These are phyloP conservation scores for Thinocorus orbignyianus DNA, from an alignment of 2,113 vertebrate species.

Conservation along the genomic window DNA sequence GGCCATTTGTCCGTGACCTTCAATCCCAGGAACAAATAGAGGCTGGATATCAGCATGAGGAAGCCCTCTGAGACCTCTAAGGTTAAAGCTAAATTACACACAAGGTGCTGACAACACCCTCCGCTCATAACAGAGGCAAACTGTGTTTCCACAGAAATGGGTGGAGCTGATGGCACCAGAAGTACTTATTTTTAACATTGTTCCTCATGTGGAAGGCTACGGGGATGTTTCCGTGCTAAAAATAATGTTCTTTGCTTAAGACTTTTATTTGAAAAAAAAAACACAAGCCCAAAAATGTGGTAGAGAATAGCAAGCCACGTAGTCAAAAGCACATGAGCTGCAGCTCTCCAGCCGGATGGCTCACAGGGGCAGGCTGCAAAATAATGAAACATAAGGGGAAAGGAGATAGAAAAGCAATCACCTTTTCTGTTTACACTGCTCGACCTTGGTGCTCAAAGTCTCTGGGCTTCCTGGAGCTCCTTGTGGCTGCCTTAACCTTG, in stretches of 20 bases:
- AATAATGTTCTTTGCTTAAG: background rate
- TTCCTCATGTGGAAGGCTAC: background rate
- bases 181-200: background rate
- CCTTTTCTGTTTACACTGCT: background rate
- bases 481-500: background rate
- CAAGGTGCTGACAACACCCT: background rate
- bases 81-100: background rate
- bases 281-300: background rate
- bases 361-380: background rate
- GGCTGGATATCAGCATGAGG: background rate
- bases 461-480: background rate
- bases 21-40: background rate
- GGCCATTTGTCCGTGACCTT: background rate
- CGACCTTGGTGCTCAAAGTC: background rate
- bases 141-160: background rate
- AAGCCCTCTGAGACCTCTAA: background rate
- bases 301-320: background rate
- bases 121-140: background rate
- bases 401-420: background rate
- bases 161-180: background rate
- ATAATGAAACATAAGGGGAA: background rate
- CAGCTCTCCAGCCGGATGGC: background rate
- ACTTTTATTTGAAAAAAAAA: background rate
- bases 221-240: background rate
- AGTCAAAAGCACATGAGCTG: background rate